A percentile compares a stretch with the other conserved stretches of the same genome.
These are phyloP conservation scores for Julus scandinavius DNA, from an alignment of 2,888 invertebrate genomes.

Conservation along the genomic window DNA sequence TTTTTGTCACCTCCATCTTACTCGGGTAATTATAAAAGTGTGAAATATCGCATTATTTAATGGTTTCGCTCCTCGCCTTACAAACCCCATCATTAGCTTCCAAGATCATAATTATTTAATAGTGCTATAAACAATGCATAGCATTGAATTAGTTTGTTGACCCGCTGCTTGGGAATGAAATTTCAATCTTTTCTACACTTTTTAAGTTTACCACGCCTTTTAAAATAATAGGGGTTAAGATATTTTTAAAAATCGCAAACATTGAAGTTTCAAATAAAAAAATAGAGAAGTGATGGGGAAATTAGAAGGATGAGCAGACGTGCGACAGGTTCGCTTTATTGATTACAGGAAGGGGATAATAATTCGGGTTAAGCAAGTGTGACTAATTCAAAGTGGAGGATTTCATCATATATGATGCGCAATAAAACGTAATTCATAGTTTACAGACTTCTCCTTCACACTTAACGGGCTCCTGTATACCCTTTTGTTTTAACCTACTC, in stretches of 20 bases:
- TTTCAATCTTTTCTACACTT: background rate
- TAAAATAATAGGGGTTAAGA: background rate
- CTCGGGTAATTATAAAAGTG: background rate
- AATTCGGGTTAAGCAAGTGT: background rate
- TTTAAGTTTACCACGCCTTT: background rate
- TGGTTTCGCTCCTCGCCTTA: background rate
- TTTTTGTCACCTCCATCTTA: background rate
- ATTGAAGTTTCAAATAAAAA: background rate
- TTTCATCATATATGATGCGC: background rate
- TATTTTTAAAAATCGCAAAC: background rate
- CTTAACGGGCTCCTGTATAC: no score
- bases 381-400: background rate
- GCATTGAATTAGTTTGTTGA: constrained; percentile 22
- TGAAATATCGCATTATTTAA: constrained; percentile 30
- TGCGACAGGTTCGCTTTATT: background rate
- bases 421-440: background rate
- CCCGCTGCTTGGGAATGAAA: background rate
- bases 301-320: background rate
- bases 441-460: background rate
- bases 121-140: background rate
- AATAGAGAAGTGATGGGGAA: background rate
- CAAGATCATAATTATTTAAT: constrained; percentile 28
- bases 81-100: background rate
- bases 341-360: background rate
- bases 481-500: no score